Evolutionary conservation across 1,140 invertebrate genomes (phyloP), one percentile per base, ranked within the genome.

Genomic region (Aphidius ervi): DNA sequence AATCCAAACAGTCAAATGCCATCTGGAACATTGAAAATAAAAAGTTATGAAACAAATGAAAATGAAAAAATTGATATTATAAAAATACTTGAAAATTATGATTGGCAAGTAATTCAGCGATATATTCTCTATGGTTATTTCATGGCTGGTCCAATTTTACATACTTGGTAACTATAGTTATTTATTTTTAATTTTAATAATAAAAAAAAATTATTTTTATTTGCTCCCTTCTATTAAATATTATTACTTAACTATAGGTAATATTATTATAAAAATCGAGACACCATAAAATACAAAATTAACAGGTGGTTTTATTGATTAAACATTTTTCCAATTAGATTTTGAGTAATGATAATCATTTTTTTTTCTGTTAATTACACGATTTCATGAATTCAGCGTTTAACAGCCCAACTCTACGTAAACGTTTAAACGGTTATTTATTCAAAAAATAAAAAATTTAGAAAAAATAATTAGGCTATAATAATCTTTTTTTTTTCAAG

Each of bases 401-500:
- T 16, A 16, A 16, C 16, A 16, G 1, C 16, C 16, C 16, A 16
- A 16, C 16, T 16, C 16, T 16, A 16, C 16, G 16, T 16, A 1
- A 16, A 16, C 16, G 16, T 0, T 16, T 16, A 1, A 16, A 16
- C 16, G 16, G 16, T 16, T 16, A 16, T 16, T 16, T 16, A 16
- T 16, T 16, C 16, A 16, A n/a, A n/a, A n/a, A n/a, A 16, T 16
- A 16, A 16, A 16, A 16, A 16, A 16, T 16, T 16, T 16, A 16
- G 16, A 16, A 16, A 16, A 16, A 16, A 16, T 16, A 16, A 16
- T 16, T 16, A 16, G 16, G 16, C 1, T 16, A 16, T 16, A 16
- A 16, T 16, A 16, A 16, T 16, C 0, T 45, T 6, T 54, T 60
- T 41, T 9, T 6, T 62, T 23, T 61, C 68, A 67, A 93, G 91